These are phyloP conservation scores for Notoglanidium macrostoma DNA, from an alignment of 2,797 vertebrate genomes.

Conservation along the genomic window DNA sequence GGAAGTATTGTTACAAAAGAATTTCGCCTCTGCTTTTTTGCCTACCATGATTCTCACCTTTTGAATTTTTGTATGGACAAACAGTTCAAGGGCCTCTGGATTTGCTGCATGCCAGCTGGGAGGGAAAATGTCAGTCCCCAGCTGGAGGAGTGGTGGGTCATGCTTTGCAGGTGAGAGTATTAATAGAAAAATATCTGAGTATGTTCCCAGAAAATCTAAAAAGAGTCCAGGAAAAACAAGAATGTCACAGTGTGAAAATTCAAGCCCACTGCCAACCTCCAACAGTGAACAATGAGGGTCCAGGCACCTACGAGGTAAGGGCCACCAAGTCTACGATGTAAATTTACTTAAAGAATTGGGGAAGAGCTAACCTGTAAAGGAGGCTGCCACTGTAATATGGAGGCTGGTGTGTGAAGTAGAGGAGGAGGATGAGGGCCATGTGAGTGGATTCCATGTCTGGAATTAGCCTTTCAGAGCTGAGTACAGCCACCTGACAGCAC, in stretches of 20 bases:
- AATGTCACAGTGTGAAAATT: not conserved
- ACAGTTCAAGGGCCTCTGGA: too few species aligned
- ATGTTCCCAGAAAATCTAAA: not conserved
- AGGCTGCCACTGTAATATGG: not conserved
- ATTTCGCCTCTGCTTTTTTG: too few species aligned
- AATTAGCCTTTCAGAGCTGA: not conserved
- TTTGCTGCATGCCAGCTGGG: not conserved
- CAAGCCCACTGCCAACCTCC: not conserved
- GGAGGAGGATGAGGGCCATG: not conserved
- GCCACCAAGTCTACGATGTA: not conserved
- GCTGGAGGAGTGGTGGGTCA: not conserved
- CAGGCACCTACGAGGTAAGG: not conserved
- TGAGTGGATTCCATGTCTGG: not conserved
- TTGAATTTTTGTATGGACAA: too few species aligned
- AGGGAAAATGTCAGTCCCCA: not conserved
- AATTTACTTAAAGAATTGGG: not conserved
- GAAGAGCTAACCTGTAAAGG: not conserved
- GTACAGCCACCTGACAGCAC: not conserved
- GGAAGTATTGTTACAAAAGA: too few species aligned
- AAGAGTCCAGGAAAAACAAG: not conserved
- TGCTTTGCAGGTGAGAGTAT: not conserved
- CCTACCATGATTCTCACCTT: too few species aligned
- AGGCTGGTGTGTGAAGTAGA: not conserved
- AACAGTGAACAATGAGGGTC: not conserved
- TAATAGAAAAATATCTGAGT: not conserved